Evolutionary conservation across 2,113 vertebrate species (phyloP), one percentile per base, ranked within the genome.

Genomic region (Casuarius casuarius): DNA sequence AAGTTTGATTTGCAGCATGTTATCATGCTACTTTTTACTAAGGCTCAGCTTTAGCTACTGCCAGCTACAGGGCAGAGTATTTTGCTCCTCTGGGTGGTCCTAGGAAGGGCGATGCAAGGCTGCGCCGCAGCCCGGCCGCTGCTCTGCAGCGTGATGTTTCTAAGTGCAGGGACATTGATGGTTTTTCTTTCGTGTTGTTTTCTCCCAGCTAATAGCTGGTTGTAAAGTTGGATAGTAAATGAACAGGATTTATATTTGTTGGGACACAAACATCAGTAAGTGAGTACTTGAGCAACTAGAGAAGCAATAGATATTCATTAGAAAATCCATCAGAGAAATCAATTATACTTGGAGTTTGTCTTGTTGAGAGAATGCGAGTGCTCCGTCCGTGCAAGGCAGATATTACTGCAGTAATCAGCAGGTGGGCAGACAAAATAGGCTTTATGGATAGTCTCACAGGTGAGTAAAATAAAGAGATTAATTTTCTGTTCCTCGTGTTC

Each of bases 251-350:
- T 89, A 26, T 95, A 61, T 80, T 84, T 94, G 92, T 94, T 94
- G 88, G 91, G 92, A 96, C 82, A 93, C 89, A 96, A 89, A 91
- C 78, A 75, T 82, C 75, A 83, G 62, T 51, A 33, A 62, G 16
- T 21, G 46, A 91, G 85, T 84, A 84, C 82, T 95, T 96, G 29
- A 96, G 71, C 77, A 96, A 71, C 46, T 79, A 66, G 61, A 90
- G 54, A 58, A 91, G 90, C 77, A 94, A 74, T 79, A 94, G 72
- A 68, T 96, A 97, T 71, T 97, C 65, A 90, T 97, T 96, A 97
- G 90, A 95, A 97, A 97, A 97, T 94, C 94, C 49, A 93, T 95
- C 3, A 38, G 80, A 97, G 92, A 96, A 98, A 96, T 97, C 95
- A 97, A 78, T 95, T 91, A 68, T 92, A 89, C 92, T 97, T 96